Evolutionary conservation across 2,113 vertebrate genomes (phyloP).

Genomic region (Gambusia affinis): DNA sequence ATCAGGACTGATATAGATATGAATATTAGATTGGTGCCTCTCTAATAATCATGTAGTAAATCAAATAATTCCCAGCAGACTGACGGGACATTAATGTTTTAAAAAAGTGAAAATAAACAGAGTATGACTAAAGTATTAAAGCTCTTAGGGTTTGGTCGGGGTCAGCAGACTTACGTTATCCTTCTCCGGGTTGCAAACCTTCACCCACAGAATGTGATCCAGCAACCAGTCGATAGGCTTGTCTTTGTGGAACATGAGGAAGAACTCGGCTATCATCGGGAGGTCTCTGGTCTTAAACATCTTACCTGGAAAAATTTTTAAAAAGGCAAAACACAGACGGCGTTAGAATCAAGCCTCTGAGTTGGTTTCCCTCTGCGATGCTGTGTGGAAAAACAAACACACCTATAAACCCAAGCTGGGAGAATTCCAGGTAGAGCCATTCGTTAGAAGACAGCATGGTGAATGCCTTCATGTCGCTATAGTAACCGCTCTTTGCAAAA

Average conservation of each 20-base stretch:
- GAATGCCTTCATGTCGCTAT: constrained; percentile 87
- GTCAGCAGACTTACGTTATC: constrained; percentile 76
- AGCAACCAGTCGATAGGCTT: constrained; percentile 97
- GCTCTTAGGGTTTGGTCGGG: neutral
- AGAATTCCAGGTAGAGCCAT: constrained; percentile 96
- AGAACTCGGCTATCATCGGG: constrained; percentile 90
- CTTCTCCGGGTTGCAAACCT: constrained; percentile 93
- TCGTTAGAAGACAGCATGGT: constrained; percentile 80
- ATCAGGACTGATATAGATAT: too few species aligned
- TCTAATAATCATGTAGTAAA: too few species aligned
- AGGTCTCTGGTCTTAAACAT: constrained; percentile 91
- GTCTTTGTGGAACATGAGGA: constrained; percentile 97
- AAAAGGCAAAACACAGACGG: neutral
- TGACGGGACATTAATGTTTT: neutral
- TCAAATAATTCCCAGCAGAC: too few species aligned
- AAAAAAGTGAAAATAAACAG: neutral
- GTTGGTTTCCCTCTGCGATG: neutral
- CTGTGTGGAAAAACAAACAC: constrained; percentile 34
- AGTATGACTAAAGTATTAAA: neutral
- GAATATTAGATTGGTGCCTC: too few species aligned
- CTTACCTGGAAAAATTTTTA: constrained; percentile 77
- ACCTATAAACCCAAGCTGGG: constrained; percentile 95
- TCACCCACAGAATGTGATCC: constrained; percentile 97
- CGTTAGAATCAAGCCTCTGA: neutral
- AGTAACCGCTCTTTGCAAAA: constrained; percentile 89